Conservation (phyloP, 1,140 invertebrate genomes). For the Drosophila arawakana region DNA sequence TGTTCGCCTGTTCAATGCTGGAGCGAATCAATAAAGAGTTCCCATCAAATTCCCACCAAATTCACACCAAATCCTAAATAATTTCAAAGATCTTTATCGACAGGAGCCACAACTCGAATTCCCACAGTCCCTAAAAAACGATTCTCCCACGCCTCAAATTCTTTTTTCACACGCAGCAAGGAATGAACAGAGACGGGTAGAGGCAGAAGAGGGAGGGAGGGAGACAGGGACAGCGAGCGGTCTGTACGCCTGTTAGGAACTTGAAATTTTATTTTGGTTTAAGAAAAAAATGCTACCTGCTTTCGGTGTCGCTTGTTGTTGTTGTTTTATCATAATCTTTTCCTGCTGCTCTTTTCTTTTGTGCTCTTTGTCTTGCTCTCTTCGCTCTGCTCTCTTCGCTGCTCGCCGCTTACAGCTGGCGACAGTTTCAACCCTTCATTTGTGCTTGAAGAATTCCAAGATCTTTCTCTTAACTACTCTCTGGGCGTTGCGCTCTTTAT, state of each 20-base stretch:
- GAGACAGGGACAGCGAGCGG: too few relatives aligned
- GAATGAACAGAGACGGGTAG: too few relatives aligned
- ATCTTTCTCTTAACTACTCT: not conserved
- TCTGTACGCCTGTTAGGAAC: slow-evolving; percentile 1
- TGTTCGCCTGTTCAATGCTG: slow-evolving; percentile 57
- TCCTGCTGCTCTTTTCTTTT: not conserved
- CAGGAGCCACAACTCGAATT: slow-evolving; percentile 55
- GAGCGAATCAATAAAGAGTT: slow-evolving; percentile 47
- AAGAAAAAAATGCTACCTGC: slow-evolving; percentile 8
- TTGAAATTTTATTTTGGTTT: not conserved
- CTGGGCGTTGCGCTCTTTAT: not conserved
- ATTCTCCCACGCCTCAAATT: slow-evolving; percentile 60
- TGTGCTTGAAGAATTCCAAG: slow-evolving; percentile 8
- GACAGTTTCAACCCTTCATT: slow-evolving; percentile 57
- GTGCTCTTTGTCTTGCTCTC: not conserved
- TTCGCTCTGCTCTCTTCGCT: slow-evolving; percentile 18
- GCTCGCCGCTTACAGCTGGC: slow-evolving; percentile 44
- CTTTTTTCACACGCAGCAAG: slow-evolving; percentile 53
- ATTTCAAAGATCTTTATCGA: slow-evolving; percentile 47
- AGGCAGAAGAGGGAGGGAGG: too few relatives aligned
- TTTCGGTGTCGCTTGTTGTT: not conserved
- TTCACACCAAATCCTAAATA: slow-evolving; percentile 46
- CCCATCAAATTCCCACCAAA: slow-evolving; percentile 59
- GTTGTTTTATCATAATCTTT: not conserved
- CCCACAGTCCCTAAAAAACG: slow-evolving; percentile 28